Evolutionary conservation across 35 echinoderm and acorn worm species (phyloP).

Genomic region (Heliocidaris tuberculata): DNA sequence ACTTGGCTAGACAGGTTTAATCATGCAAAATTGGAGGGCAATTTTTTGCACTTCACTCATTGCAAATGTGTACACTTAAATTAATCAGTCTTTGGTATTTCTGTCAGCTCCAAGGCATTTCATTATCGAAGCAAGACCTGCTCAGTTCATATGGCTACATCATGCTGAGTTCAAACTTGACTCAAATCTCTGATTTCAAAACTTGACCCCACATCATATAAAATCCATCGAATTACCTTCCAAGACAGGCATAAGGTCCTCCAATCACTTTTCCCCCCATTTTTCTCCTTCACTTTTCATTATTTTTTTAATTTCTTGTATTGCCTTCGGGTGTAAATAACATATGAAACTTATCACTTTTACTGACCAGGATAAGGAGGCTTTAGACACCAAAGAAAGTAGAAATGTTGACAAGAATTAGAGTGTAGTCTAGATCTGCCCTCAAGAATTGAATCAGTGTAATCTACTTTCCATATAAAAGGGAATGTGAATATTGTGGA

Average conservation of each 20-base stretch:
- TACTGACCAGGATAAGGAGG: background rate
- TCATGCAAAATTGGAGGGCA: too few relatives aligned
- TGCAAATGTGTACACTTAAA: too few relatives aligned
- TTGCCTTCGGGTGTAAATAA: background rate
- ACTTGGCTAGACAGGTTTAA: too few relatives aligned
- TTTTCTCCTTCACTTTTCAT: background rate
- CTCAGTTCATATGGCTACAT: background rate
- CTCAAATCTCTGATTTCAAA: background rate
- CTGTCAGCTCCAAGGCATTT: too few relatives aligned
- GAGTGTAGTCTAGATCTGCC: background rate
- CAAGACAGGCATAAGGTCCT: background rate
- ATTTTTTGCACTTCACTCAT: too few relatives aligned
- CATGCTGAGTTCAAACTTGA: constrained; percentile 2
- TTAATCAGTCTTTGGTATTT: too few relatives aligned
- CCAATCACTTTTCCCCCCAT: background rate
- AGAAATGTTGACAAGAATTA: background rate
- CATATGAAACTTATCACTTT: background rate
- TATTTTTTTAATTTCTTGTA: background rate
- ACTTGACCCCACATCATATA: background rate
- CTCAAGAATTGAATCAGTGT: background rate
- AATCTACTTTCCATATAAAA: background rate
- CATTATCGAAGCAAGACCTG: too few relatives aligned
- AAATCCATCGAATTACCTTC: background rate
- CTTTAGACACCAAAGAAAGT: background rate
- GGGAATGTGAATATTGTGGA: too few relatives aligned